phyloP scores from a whole-genome alignment of 1,140 invertebrate genomes.

The Phenacoccus solenopsis region DNA sequence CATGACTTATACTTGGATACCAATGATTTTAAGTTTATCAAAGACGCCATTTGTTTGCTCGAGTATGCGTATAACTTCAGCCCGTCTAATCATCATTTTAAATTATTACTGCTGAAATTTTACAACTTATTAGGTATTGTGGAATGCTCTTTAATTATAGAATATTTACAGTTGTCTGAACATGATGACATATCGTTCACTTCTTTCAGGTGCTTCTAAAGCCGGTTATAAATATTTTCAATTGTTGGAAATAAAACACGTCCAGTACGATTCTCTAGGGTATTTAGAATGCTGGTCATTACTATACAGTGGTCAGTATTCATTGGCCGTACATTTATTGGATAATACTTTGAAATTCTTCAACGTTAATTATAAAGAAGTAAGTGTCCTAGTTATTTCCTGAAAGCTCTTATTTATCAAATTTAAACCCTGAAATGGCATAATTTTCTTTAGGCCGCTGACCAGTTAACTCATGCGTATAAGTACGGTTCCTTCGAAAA shows the following conservation, averaged over 20 bases:
- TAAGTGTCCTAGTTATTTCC: conserved; percentile 36
- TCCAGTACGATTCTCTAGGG: conserved; percentile 84
- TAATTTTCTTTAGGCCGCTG: conserved; percentile 53
- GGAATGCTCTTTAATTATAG: background rate
- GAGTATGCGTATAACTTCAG: conserved; percentile 55
- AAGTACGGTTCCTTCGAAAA: conserved; percentile 89
- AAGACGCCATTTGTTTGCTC: conserved; percentile 51
- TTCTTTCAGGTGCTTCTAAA: conserved; percentile 46
- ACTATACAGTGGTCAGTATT: conserved; percentile 48
- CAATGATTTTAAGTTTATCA: conserved; percentile 42
- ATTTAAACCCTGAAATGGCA: background rate
- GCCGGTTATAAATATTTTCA: conserved; percentile 53
- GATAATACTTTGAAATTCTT: conserved; percentile 71
- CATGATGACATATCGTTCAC: too few relatives aligned
- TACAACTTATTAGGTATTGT: conserved; percentile 54
- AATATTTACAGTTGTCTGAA: too few relatives aligned
- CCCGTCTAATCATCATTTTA: conserved; percentile 64
- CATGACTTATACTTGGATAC: conserved; percentile 50
- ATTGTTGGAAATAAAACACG: conserved; percentile 79
- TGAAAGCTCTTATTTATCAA: background rate
- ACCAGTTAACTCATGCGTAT: conserved; percentile 82
- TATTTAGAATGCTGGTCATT: conserved; percentile 45
- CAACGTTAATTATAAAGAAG: conserved; percentile 72
- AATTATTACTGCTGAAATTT: conserved; percentile 54
- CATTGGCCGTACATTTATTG: conserved; percentile 47